A percentile compares a stretch with the other conserved stretches of the same genome.
These are phyloP conservation scores for Pollimyrus isidori DNA, from an alignment of 2,113 vertebrate species.

Conservation along the genomic window DNA sequence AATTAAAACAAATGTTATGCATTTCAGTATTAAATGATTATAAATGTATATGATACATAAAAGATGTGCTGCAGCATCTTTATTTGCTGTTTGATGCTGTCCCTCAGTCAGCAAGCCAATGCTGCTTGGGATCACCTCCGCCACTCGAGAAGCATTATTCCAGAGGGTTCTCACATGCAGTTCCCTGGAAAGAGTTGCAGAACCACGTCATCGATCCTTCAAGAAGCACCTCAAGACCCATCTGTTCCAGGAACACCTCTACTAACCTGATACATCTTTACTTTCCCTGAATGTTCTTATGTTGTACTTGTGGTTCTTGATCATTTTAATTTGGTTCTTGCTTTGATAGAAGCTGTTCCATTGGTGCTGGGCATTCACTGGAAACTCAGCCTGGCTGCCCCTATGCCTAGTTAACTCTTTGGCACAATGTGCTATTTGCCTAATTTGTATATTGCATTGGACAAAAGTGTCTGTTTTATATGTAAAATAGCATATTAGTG, in stretches of 20 bases:
- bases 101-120: neutral
- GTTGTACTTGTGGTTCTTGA: neutral
- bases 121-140: neutral
- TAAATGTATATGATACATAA: neutral
- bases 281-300: too few relatives aligned
- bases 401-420: neutral
- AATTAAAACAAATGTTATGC: neutral
- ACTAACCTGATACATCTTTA: too few relatives aligned
- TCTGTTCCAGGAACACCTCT: too few relatives aligned
- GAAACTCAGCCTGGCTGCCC: neutral
- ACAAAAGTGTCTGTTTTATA: neutral
- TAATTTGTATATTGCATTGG: neutral
- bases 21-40: neutral
- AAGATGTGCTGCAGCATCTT: neutral
- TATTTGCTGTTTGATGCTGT: neutral
- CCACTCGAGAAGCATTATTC: neutral
- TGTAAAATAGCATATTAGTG: neutral
- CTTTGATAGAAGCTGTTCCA: neutral
- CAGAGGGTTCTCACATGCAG: neutral
- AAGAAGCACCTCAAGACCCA: neutral
- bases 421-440: neutral
- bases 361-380: neutral
- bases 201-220: neutral
- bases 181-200: neutral
- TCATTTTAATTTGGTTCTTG: neutral